Conservation (phyloP, 2,888 invertebrate genomes). For the Pollenia labialis region DNA sequence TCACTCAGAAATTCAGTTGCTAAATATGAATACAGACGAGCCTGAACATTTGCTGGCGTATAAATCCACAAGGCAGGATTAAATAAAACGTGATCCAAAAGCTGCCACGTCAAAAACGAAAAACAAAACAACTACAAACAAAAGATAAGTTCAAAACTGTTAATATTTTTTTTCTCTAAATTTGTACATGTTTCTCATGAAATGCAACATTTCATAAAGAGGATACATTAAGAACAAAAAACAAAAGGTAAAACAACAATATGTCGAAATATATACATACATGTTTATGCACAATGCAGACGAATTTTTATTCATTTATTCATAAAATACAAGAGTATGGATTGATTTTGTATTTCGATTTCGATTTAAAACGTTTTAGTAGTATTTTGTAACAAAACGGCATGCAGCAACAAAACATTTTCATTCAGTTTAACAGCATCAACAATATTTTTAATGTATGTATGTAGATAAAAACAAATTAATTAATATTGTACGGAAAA, state of each 20-base stretch:
- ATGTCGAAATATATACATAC: conserved; percentile 65
- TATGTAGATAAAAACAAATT: conserved; percentile 43
- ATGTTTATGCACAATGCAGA: conserved; percentile 72
- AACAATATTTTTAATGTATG: conserved; percentile 44
- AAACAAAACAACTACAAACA: conserved; percentile 92
- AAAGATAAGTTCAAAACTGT: conserved; percentile 12
- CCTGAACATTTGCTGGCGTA: conserved; percentile 97
- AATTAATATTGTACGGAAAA: conserved; percentile 44
- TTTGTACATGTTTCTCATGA: background rate
- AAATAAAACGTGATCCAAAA: conserved; percentile 99
- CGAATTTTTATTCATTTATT: conserved; percentile 65
- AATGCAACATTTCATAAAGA: background rate
- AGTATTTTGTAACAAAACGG: conserved; percentile 63
- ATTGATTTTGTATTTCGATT: conserved; percentile 54
- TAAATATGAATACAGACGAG: conserved; percentile 97
- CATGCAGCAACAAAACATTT: conserved; percentile 68
- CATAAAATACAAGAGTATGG: conserved; percentile 48
- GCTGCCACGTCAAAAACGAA: conserved; percentile 96
- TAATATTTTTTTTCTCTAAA: background rate
- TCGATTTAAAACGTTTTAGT: conserved; percentile 39
- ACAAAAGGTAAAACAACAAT: conserved; percentile 42
- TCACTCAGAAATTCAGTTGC: conserved; percentile 99
- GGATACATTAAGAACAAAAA: conserved; percentile 25
- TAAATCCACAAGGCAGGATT: conserved; percentile 99
- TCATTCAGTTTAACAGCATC: conserved; percentile 68